Base-by-base conservation (phyloP, 92 coral and sea anemone species). In the Porites evermanni region DNA sequence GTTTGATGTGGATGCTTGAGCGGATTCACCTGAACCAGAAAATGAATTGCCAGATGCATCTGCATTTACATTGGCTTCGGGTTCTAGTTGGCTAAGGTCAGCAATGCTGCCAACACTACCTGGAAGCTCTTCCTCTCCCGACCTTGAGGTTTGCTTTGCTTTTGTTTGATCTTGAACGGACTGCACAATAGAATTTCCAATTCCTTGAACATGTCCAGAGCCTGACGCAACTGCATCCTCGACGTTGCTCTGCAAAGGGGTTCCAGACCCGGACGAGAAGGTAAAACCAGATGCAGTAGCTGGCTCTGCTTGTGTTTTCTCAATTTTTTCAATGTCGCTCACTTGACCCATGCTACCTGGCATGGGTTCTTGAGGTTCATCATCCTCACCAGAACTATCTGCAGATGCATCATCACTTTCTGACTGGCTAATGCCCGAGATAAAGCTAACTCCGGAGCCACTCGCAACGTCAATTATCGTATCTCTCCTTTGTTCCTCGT, bases 321-420 rank as follows among this genome's bases (percentile, higher is more conserved):
- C 95, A 58, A 94, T 76, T 24, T 91, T 89, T 74, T 79, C 94
- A 79, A 91, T 93, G 69, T 90, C 88, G 53, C 70, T 88, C 44
- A 88, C 90, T 61, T 92, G 95, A 9, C 99, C 99, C 2, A 93
- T 79, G 53, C 91, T 95, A 11, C 98, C 99, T 58, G 99, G 99
- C 53, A 97, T 58, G 21, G 82, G 7, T 10, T 93, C 97, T 44
- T 93, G 94, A 2, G 89, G 89, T 13, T 72, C 76, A 29, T 91
- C 95, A 21, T 93, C 93, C 64, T 86, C 95, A 1, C 93, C 91
- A 14, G 93, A 77, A 14, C 72, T 74, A 64, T 84, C 94, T 19
- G 68, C 56, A 63, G 90, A 78, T 5, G 67, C 87, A 1, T 53
- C 77, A 8, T 87, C 93, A 17, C 61, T 78, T 16, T 80, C 89